Evolutionary conservation across 2,797 vertebrate genomes (phyloP).

Genomic region (Enteromius radiatus): DNA sequence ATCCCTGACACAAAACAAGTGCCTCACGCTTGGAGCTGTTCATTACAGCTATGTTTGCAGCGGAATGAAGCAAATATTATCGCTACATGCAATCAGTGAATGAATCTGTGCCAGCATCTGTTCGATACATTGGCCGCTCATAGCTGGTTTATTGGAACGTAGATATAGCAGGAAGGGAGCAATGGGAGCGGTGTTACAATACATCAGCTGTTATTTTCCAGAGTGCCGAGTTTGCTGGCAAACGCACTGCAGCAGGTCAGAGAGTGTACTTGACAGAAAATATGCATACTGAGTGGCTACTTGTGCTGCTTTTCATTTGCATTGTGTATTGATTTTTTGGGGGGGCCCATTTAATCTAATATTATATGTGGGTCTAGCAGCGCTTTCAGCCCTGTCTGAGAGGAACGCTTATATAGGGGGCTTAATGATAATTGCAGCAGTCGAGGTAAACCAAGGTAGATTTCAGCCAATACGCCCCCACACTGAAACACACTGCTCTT

Average conservation of each 20-base stretch:
- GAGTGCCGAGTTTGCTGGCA: conserved; percentile 78
- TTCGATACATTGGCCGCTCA: conserved; percentile 66
- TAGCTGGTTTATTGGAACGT: conserved; percentile 60
- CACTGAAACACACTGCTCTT: conserved; percentile 66
- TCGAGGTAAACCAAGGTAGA: conserved; percentile 79
- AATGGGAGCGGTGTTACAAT: conserved; percentile 77
- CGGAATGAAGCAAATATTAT: conserved; percentile 76
- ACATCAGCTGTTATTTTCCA: conserved; percentile 82
- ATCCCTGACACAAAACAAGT: conserved; percentile 78
- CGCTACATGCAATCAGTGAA: conserved; percentile 77
- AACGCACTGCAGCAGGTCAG: conserved; percentile 79
- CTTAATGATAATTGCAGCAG: conserved; percentile 83
- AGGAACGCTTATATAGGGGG: conserved; percentile 79
- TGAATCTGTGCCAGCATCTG: conserved; percentile 75
- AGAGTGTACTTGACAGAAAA: conserved; percentile 88
- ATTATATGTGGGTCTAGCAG: conserved; percentile 81
- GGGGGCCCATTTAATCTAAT: conserved; percentile 83
- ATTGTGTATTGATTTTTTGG: conserved; percentile 84
- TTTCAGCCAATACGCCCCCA: conserved; percentile 75
- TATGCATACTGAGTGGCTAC: conserved; percentile 87
- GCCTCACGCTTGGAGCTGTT: conserved; percentile 76
- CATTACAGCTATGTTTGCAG: conserved; percentile 73
- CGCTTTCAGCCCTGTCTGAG: conserved; percentile 80
- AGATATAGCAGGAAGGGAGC: conserved; percentile 61
- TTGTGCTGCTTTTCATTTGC: conserved; percentile 85